Evolutionary conservation across 2,113 vertebrate species (phyloP), one percentile per base, ranked within the genome.

Genomic region (Nipponia nippon): DNA sequence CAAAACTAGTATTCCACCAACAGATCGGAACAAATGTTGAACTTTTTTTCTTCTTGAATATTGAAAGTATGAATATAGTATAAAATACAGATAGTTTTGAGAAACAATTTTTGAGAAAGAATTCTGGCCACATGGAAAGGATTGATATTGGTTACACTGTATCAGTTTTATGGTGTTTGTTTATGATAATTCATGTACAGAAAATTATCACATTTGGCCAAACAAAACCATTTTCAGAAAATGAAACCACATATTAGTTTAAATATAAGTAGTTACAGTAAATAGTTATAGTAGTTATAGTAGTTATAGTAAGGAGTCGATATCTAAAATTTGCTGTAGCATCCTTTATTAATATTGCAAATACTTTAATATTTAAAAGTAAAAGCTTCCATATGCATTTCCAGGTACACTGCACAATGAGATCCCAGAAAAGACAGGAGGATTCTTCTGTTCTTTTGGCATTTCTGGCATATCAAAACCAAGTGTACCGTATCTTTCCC

Each of bases 381-480:
- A 56, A 75, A 56, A 79, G 14, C 27, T 72, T 77, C 20, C 21
- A 21, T 16, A 44, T 23, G 5, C 36, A 58, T 65, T 53, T 70
- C 27, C 14, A 71, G 29, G 14, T 38, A 66, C 15, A 30, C 10
- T 46, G 4, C 21, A 63, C 10, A 71, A 59, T 16, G 18, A 71
- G 9, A 76, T 47, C 29, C 12, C n/a, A 83, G n/a, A 55, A 32
- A 62, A 26, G 9, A 40, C 0, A 0, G 10, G 9, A 46, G 16
- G 38, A 76, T 40, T 59, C 36, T 67, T 79, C 38, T 38, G 5
- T 26, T 42, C 19, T 36, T 71, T 81, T 70, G 42, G 16, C 8
- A 92, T 30, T 44, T 46, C 63, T 69, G 46, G 14, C 8, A 36
- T 10, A 7, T 18, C 61, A 71, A 34, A 78, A 27, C 5, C 44